Percentiles rank a stretch among this genome's conserved stretches.
Evolutionary conservation across 35 echinoderm and acorn worm species (phyloP).

Genomic region (Anneissia japonica): DNA sequence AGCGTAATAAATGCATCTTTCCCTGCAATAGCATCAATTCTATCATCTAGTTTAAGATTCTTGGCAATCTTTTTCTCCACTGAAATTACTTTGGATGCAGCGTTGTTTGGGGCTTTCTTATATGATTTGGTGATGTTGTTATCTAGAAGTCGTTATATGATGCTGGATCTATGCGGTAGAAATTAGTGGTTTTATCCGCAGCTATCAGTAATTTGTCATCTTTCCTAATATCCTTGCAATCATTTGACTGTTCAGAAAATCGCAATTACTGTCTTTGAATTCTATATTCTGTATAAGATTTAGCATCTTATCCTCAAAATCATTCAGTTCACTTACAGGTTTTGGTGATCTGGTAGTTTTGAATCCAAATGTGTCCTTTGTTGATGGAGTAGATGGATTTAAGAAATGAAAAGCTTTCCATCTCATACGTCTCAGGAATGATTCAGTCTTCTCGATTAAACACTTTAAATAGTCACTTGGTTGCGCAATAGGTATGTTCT

Average conservation of each 20-base stretch:
- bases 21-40: too few relatives aligned
- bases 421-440: too few relatives aligned
- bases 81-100: too few relatives aligned
- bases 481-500: too few relatives aligned
- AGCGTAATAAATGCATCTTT: too few relatives aligned
- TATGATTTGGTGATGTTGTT: conserved; percentile 20
- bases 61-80: too few relatives aligned
- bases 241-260: conserved; percentile 15
- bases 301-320: conserved; percentile 33
- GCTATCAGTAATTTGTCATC: too few relatives aligned
- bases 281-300: conserved; percentile 22
- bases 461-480: too few relatives aligned
- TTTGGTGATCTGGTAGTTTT: conserved; percentile 11
- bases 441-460: too few relatives aligned
- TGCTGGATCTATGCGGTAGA: conserved; percentile 1
- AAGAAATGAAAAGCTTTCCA: too few relatives aligned
- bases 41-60: too few relatives aligned
- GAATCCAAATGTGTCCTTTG: conserved; percentile 33
- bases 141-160: conserved; percentile 9
- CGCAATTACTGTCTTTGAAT: neutral
- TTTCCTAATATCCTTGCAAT: conserved; percentile 9
- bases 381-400: too few relatives aligned
- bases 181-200: conserved; percentile 31
- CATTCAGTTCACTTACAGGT: conserved; percentile 26
- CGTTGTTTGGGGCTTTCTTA: conserved; percentile 10